Evolutionary conservation across 2,888 invertebrate genomes (phyloP), one percentile per base, ranked within the genome.

Genomic region (Dicranocentrus wangi): DNA sequence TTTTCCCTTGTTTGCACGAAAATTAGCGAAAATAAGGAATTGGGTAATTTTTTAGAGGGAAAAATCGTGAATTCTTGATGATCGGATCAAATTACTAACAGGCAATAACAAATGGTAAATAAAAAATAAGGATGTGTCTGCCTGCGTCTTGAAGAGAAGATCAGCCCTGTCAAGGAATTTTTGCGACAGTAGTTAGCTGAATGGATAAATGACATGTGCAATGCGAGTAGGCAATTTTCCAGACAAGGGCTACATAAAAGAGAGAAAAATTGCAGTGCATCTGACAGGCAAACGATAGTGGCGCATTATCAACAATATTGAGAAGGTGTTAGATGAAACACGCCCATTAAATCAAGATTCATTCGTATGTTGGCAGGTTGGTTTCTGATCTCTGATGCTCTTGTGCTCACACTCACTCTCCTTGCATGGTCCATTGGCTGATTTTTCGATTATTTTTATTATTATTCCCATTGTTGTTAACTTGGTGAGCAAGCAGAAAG

Each of bases 341-440:
- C 78, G 78, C 78, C 78, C 78, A 77, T 77, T 70, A 70, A 70
- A 63, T 63, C 77, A 78, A 63, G 70, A 68, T 60, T 47, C 68
- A 76, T 61, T 68, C 27, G 68, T 63, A 7, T 21, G 17, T 27
- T 58, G 23, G 58, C 21, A 2, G 5, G 60, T 10, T 25, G 27
- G 15, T 60, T 13, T 10, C n/a, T 17, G n/a, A 28, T 17, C 25
- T 60, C 27, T 28, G 28, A 60, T 60, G 60, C n/a, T 60, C 10
- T 27, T 60, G 2, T 55, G 17, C 19, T 47, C 47, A 47, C 47
- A 10, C n/a, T 47, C n/a, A 10, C 47, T 55, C 23, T 23, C 19
- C 5, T 55, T 73, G 27, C 55, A 75, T 43, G 55, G 66, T 58
- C 66, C 66, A 73, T 66, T 66, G 63, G 63, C 27, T 25, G 8